A percentile compares a stretch with the other conserved stretches of the same genome.
Conservation (phyloP, 1,140 invertebrate genomes). For the Bombus fervidus region DNA sequence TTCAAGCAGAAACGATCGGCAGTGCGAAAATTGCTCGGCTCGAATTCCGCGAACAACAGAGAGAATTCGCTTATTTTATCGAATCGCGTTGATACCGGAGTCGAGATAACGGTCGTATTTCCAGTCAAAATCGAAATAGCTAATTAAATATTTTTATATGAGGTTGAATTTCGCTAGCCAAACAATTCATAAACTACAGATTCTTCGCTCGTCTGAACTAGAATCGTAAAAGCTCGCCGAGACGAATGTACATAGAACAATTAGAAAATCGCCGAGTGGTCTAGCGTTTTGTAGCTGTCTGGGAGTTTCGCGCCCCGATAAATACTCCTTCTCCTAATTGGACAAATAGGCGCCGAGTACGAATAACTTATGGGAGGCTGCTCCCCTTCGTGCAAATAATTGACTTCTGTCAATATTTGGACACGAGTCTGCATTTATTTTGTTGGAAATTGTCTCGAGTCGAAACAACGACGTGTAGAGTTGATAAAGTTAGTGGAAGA, state of each 20-base stretch:
- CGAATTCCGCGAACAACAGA: neutral
- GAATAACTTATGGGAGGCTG: neutral
- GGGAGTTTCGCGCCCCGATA: too few relatives aligned
- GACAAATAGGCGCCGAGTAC: neutral
- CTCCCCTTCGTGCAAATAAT: constrained; percentile 8
- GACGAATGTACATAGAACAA: neutral
- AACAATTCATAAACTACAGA: constrained; percentile 6
- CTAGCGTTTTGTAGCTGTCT: neutral
- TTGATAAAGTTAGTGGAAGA: neutral
- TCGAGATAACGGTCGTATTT: constrained; percentile 1
- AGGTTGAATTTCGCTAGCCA: neutral
- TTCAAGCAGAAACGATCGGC: neutral
- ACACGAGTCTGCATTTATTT: neutral
- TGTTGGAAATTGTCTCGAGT: neutral
- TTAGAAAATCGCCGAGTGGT: constrained; percentile 3
- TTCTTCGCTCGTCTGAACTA: neutral
- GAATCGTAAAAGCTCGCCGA: neutral
- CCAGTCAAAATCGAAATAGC: neutral
- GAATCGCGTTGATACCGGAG: neutral
- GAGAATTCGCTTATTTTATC: neutral
- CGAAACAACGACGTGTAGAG: neutral
- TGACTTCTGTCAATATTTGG: constrained; percentile 6
- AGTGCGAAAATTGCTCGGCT: neutral
- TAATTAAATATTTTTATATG: neutral
- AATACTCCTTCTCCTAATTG: constrained; percentile 7